These are phyloP conservation scores for Nudaria mundana DNA, from an alignment of 2,888 invertebrate species.

Conservation along the genomic window DNA sequence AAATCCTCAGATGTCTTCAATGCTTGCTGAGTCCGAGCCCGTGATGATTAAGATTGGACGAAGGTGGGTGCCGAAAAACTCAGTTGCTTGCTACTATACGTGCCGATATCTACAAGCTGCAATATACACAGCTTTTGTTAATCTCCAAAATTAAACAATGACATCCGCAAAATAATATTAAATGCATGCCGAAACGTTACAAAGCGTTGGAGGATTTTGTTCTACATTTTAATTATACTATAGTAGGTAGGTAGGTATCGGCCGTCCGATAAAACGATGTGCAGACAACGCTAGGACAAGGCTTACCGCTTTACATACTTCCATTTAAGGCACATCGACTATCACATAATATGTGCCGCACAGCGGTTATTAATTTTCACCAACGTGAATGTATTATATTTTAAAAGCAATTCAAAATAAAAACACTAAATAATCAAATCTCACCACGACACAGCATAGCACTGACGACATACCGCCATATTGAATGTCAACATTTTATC, in stretches of 20 bases:
- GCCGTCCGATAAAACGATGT: conserved; percentile 57
- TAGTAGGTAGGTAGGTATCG: conserved; percentile 61
- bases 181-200: conserved; percentile 38
- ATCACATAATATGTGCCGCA: conserved; percentile 38
- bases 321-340: conserved; percentile 36
- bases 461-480: conserved; percentile 98
- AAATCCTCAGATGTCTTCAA: conserved; percentile 94
- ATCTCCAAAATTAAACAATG: conserved; percentile 21
- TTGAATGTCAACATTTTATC: conserved; percentile 89
- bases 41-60: conserved; percentile 67
- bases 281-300: conserved; percentile 53
- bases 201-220: conserved; percentile 46
- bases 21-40: conserved; percentile 91
- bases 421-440: conserved; percentile 79
- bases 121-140: conserved; percentile 57
- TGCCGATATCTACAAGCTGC: conserved; percentile 60
- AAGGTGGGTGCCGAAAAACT: conserved; percentile 48
- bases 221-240: conserved; percentile 62
- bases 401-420: conserved; percentile 49
- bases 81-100: conserved; percentile 60
- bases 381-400: conserved; percentile 38
- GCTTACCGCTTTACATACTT: conserved; percentile 30
- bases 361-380: conserved; percentile 37
- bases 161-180: conserved; percentile 20
- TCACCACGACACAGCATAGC: conserved; percentile 98